Base-by-base conservation (phyloP, 1,140 invertebrate genomes). In the Drosophila micromelanica region DNA sequence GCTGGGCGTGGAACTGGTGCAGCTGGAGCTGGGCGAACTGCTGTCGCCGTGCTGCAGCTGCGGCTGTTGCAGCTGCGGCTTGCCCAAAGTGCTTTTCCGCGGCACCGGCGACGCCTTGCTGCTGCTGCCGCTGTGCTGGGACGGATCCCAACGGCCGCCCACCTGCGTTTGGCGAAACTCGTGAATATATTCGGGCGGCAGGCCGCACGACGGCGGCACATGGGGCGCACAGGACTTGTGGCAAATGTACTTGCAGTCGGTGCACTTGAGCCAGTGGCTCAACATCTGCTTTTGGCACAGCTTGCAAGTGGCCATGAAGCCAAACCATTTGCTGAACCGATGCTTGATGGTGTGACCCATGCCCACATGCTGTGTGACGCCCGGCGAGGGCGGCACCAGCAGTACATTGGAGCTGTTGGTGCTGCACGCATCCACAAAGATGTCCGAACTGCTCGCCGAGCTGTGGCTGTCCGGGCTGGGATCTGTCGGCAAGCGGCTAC, bases 201-300 rank as follows among this genome's bases (percentile, higher is more conserved):
- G 93, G 38, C 97, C 97, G 93, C 98, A 99, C 32, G 97, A 97
- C 1, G 97, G 96, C 76, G 97, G 96, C 72, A 98, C 98, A 94
- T 97, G 97, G 23, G 94, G 94, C 84, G 97, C 96, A 93, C 98
- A 99, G 86, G 98, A 97, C 85, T 96, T 94, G 91, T 91, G 94
- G 93, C 97, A 99, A 84, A 97, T 97, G 93, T 97, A 99, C 93
- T 98, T 98, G 94, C 98, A 99, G 91, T 98, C 97, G 92, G 96
- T 98, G 93, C 98, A 99, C 92, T 97, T 98, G 54, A 97, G 94
- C 15, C 82, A 71, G 46, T 96, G 97, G 90, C 97, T 95, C 85
- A 98, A 96, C 94, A 99, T 97, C 92, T 97, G 97, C 91, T 98
- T 97, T 68, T 96, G 95, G 92, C 98, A 99, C 84, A 96, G 96